Evolutionary conservation across 1,140 invertebrate genomes (phyloP).

Genomic region (Octopus bimaculoides): DNA sequence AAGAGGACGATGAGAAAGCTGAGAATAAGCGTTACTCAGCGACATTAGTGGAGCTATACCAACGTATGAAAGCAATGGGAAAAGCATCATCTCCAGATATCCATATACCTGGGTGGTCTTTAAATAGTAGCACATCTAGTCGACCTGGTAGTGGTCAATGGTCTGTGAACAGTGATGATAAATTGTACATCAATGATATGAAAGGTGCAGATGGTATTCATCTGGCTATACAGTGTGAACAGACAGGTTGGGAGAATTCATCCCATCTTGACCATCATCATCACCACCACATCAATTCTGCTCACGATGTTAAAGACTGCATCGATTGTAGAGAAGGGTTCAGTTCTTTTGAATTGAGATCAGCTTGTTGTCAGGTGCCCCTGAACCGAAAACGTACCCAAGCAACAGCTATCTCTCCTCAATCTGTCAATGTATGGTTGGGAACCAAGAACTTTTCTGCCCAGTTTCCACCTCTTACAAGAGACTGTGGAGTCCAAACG

Average conservation of each 20-base stretch:
- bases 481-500: conserved; percentile 49
- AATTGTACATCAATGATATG: neutral
- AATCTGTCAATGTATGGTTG: conserved; percentile 45
- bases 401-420: conserved; percentile 41
- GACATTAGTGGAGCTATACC: conserved; percentile 47
- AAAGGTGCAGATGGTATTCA: neutral
- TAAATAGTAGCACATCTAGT: conserved; percentile 3
- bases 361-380: neutral
- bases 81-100: conserved; percentile 46
- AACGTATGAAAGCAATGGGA: conserved; percentile 39
- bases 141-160: conserved; percentile 1
- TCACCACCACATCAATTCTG: neutral
- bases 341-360: neutral
- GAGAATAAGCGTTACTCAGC: conserved; percentile 45
- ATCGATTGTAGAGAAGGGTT: neutral
- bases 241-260: neutral
- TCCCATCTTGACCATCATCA: neutral
- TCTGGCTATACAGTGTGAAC: neutral
- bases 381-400: conserved; percentile 20
- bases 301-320: neutral
- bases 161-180: conserved; percentile 9
- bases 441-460: conserved; percentile 50
- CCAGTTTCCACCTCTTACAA: conserved; percentile 48
- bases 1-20: conserved; percentile 4
- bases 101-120: neutral